These are phyloP conservation scores for Anguilla obscura DNA, from an alignment of 2,797 vertebrate species.

Conservation along the genomic window DNA sequence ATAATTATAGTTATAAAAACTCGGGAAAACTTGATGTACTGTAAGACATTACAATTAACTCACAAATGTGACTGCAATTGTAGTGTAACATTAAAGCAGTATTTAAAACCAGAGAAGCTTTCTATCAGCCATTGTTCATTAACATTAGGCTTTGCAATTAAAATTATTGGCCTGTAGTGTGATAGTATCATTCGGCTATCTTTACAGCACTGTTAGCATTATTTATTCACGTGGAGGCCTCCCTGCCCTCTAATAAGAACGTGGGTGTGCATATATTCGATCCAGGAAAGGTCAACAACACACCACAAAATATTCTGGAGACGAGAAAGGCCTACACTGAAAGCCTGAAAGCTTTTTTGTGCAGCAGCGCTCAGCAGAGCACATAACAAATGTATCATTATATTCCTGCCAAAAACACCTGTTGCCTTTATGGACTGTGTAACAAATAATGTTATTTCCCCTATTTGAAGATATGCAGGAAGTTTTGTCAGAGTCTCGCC, in stretches of 20 bases:
- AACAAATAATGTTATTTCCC: not conserved
- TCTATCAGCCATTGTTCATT: constrained; percentile 8
- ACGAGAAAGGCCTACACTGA: not conserved
- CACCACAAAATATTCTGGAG: constrained; percentile 4
- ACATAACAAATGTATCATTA: constrained; percentile 2
- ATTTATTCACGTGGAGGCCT: constrained; percentile 8
- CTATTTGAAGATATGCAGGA: constrained; percentile 9
- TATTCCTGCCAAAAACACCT: not conserved
- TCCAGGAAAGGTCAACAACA: not conserved
- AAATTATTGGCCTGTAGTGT: not conserved
- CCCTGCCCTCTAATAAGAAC: not conserved
- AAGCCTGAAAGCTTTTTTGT: not conserved
- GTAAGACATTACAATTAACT: not conserved
- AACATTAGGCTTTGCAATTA: not conserved
- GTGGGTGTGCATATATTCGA: not conserved
- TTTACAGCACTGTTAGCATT: not conserved
- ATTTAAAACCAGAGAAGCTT: not conserved
- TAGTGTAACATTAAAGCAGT: not conserved
- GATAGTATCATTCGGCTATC: not conserved
- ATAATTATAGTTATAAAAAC: not conserved
- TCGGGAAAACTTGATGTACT: not conserved
- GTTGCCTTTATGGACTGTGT: not conserved
- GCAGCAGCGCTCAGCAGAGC: not conserved
- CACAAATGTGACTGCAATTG: not conserved
- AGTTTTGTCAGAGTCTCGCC: not conserved